Evolutionary conservation across 2,113 vertebrate genomes (phyloP).

Genomic region (Nymphicus hollandicus): DNA sequence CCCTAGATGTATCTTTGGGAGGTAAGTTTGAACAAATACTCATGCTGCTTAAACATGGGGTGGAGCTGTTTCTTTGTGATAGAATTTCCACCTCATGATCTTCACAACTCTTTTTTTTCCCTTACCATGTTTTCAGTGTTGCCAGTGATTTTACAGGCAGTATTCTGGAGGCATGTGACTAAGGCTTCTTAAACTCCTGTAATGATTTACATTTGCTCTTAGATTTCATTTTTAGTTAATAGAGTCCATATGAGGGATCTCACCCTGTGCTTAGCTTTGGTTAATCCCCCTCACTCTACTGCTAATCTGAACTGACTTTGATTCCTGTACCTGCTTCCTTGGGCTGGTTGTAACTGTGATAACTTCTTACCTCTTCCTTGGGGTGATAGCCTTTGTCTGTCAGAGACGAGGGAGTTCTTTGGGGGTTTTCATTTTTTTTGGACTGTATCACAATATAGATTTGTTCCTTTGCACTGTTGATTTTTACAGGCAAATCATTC

Average conservation of each 20-base stretch:
- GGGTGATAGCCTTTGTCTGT: background rate
- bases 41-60: background rate
- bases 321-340: background rate
- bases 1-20: background rate
- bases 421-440: background rate
- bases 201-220: background rate
- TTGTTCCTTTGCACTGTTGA: background rate
- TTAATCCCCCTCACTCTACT: background rate
- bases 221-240: background rate
- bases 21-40: background rate
- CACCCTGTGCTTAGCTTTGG: background rate
- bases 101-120: background rate
- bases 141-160: background rate
- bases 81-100: background rate
- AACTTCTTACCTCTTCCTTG: background rate
- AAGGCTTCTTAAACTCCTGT: background rate
- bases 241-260: background rate
- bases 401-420: background rate
- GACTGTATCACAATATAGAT: no score
- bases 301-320: background rate
- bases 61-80: conserved; percentile 35
- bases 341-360: background rate
- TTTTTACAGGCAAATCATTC: background rate
- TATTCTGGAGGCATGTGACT: background rate
- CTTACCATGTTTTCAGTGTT: background rate